Evolutionary conservation across 2,888 invertebrate genomes (phyloP).

Genomic region (Philereme vetulata): DNA sequence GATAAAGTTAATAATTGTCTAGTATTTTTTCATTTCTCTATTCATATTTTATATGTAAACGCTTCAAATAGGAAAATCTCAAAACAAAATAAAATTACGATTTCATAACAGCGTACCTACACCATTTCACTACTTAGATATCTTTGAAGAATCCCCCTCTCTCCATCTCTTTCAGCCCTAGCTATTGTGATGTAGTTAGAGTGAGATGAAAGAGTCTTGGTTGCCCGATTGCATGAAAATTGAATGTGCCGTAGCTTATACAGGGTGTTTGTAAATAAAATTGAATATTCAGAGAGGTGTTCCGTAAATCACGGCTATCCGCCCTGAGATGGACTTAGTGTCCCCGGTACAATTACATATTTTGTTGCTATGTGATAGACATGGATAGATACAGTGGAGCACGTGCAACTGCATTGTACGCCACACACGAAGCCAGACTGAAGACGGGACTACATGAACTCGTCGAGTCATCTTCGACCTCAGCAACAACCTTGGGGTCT

Average conservation of each 20-base stretch:
- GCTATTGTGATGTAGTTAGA: slow-evolving; percentile 16
- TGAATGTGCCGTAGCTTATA: slow-evolving; percentile 62
- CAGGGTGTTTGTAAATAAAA: slow-evolving; percentile 75
- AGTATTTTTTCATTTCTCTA: too few relatives aligned
- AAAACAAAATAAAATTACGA: slow-evolving; percentile 56
- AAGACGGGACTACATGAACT: too few relatives aligned
- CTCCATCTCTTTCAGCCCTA: slow-evolving; percentile 43
- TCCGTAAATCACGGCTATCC: slow-evolving; percentile 73
- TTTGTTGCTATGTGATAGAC: slow-evolving; percentile 17
- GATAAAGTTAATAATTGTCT: neutral
- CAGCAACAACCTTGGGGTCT: too few relatives aligned
- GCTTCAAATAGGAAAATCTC: slow-evolving; percentile 39
- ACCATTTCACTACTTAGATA: slow-evolving; percentile 57
- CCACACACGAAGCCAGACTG: too few relatives aligned
- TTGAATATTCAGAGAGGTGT: slow-evolving; percentile 77
- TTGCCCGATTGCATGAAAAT: slow-evolving; percentile 57
- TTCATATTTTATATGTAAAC: too few relatives aligned
- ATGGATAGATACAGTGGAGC: too few relatives aligned
- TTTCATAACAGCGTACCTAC: slow-evolving; percentile 55
- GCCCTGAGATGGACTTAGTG: slow-evolving; percentile 53
- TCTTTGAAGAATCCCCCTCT: slow-evolving; percentile 54
- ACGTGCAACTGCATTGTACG: too few relatives aligned
- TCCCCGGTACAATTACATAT: slow-evolving; percentile 38
- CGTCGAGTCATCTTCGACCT: too few relatives aligned
- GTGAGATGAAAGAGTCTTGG: slow-evolving; percentile 34